Conservation (phyloP, 2,888 invertebrate species). For the Leptinotarsa juncta region DNA sequence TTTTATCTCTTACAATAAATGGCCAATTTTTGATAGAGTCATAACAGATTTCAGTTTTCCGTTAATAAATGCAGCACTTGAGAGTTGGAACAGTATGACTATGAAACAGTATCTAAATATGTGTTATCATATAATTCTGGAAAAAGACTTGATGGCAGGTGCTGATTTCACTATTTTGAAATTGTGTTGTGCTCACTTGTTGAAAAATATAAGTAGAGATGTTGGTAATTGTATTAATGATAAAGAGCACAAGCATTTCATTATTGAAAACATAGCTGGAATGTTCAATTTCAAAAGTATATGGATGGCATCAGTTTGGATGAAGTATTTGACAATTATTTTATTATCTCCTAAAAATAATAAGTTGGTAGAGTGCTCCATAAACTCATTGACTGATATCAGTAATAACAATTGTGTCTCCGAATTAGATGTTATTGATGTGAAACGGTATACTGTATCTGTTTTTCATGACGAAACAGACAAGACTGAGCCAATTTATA, state of each 20-base stretch:
- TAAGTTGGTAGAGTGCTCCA: background rate
- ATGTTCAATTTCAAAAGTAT: background rate
- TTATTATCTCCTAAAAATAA: background rate
- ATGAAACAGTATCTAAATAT: constrained; percentile 1
- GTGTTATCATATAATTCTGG: background rate
- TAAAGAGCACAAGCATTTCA: too few relatives aligned
- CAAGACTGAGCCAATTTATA: background rate
- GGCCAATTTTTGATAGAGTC: too few relatives aligned
- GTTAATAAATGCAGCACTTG: background rate
- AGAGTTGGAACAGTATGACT: constrained; percentile 2
- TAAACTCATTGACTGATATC: background rate
- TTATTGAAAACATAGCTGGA: background rate
- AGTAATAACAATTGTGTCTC: background rate
- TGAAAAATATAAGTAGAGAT: constrained; percentile 8
- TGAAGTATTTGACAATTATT: too few relatives aligned
- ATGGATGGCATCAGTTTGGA: too few relatives aligned
- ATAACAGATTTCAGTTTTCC: too few relatives aligned
- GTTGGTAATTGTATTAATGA: background rate
- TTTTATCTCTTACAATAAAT: too few relatives aligned
- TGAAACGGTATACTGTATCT: background rate
- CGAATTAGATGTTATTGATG: background rate
- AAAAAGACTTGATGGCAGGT: background rate
- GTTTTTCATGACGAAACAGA: background rate
- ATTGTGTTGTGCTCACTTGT: background rate
- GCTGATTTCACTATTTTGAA: background rate